phyloP scores from a whole-genome alignment of 2,888 invertebrate species.

The Maniola hyperantus region DNA sequence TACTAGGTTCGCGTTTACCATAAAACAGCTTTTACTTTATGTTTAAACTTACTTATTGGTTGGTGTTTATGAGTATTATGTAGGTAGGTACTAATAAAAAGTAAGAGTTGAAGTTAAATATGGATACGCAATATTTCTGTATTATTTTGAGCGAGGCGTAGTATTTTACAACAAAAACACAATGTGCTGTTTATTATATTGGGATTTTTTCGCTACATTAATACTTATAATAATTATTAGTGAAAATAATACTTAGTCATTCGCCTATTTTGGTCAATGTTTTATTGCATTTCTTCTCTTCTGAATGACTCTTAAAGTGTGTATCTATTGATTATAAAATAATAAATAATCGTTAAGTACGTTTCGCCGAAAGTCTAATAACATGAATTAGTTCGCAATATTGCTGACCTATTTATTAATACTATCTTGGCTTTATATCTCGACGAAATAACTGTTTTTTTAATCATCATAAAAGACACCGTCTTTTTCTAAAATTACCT shows the following conservation, averaged over 20 bases:
- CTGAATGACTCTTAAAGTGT: conserved; percentile 13
- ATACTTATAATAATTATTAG: neutral
- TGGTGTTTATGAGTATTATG: conserved; percentile 12
- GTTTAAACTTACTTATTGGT: conserved; percentile 15
- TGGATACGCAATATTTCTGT: neutral
- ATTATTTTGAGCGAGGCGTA: neutral
- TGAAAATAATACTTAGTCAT: conserved; percentile 8
- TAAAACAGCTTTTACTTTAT: conserved; percentile 12
- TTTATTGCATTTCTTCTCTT: neutral
- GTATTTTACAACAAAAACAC: neutral
- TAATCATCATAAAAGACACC: conserved; percentile 56
- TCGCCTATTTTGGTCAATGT: neutral
- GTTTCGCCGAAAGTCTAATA: conserved; percentile 69
- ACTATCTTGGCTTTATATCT: conserved; percentile 60
- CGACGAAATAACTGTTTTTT: conserved; percentile 63
- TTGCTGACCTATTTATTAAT: conserved; percentile 79
- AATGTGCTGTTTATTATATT: neutral
- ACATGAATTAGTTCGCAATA: conserved; percentile 57
- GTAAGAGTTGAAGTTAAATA: neutral
- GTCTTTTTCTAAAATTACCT: conserved; percentile 74
- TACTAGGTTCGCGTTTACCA: neutral
- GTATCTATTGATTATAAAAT: conserved; percentile 69
- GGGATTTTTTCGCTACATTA: neutral
- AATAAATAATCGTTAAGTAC: conserved; percentile 67
- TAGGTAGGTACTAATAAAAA: conserved; percentile 1